Base-by-base conservation (phyloP, 2,888 invertebrate genomes). In the Zaprionus obscuricornis region DNA sequence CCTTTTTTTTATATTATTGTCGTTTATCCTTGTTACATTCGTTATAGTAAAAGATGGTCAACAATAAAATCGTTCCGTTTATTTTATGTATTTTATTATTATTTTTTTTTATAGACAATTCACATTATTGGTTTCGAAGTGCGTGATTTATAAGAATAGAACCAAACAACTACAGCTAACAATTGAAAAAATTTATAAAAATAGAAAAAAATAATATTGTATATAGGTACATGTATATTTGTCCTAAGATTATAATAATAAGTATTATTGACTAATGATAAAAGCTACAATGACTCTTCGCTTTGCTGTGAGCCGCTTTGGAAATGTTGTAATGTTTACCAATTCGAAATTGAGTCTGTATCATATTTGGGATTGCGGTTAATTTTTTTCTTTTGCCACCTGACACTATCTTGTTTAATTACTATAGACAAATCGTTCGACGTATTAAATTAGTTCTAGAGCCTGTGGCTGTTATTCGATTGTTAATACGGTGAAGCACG, bases 281-380 rank as follows among this genome's bases (percentile, higher is more conserved):
- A 77, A 84, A 81, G 77, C 74, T 82, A 68, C 10, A 63, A 57
- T n/a, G 72, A 78, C 85, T 67, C 65, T 63, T 77, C 55, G 83
- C 83, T 82, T 68, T 43, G 83, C 83, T 82, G 42, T 26, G 62
- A 78, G 83, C 78, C 75, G 72, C 85, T 79, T 79, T 79, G 78
- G 85, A 85, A 72, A 64, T 78, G 83, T 77, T 73, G 40, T 56
- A 46, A n/a, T n/a, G n/a, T n/a, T 65, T 77, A 60, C 59, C 70
- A 72, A 81, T 75, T 52, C 57, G 65, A 58, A 43, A 55, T 45
- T 39, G 43, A 56, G 50, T 36, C 29, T 42, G 24, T 42, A 40
- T 43, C 52, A 49, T 56, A n/a, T 36, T 14, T 36, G 34, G 29
- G 1, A 10, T 42, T 1, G 1, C n/a, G 16, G 5, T 4, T 10